Evolutionary conservation across 2,888 invertebrate genomes (phyloP), one percentile per base, ranked within the genome.

Genomic region (Tricholauxania praeusta): DNA sequence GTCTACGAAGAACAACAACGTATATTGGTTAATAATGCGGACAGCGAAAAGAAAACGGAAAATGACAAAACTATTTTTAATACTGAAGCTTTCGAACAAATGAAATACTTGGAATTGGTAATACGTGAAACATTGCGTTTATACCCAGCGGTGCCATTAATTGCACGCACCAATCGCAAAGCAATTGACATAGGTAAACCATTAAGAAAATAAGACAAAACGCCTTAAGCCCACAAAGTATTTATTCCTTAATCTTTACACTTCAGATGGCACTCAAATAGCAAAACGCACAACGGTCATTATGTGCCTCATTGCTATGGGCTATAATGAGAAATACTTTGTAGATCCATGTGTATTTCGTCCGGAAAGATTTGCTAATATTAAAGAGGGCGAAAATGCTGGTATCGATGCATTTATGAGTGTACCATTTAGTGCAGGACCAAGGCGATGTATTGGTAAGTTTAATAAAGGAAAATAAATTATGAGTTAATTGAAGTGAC

Each of bases 371-470:
- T 85, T 82, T 48, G 51, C 57, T 6, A 74, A 72, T 15, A n/a
- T 52, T 7, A 62, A 49, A 12, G 55, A 68, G 17, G 19, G 47
- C 3, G 32, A 49, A 15, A 47, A 65, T 3, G 72, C 74, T 6
- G 81, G 76, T 28, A 75, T 84, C 19, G 79, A 88, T 75, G 88
- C 89, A 0, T 90, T 89, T 76, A 87, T 87, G 51, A 91, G 89
- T 86, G 83, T 92, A 12, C 89, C 90, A 0, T 92, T 92, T 75
- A 91, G 91, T 78, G 91, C 91, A 47, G 91, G 91, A 0, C 90
- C 91, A 1, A 88, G 91, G 71, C 90, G 90, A 77, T 91, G 74
- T 22, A 76, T 76, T 66, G 73, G 73, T 76, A 62, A 63, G 73
- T 69, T 17, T 55, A 48, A 7, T 39, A 39, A 39, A 15, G n/a